Evolutionary conservation across 2,797 vertebrate species (phyloP).

Genomic region (Labeo calbasu): DNA sequence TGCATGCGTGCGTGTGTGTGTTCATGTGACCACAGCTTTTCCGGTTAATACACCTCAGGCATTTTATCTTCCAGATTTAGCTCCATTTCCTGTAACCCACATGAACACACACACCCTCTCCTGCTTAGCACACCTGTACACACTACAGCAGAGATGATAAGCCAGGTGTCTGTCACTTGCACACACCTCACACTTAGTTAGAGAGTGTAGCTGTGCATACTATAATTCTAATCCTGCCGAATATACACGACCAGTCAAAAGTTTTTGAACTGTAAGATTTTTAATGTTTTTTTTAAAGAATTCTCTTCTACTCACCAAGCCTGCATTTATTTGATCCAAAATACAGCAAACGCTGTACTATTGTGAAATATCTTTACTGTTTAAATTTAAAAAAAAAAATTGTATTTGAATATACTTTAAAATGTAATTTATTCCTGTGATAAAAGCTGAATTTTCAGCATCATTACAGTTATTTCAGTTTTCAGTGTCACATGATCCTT

Average conservation of each 20-base stretch:
- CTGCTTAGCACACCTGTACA: background rate
- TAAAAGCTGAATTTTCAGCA: too few relatives aligned
- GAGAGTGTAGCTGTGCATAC: background rate
- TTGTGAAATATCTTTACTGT: too few relatives aligned
- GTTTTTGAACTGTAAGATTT: background rate
- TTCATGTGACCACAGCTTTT: constrained; percentile 20
- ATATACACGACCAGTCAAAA: background rate
- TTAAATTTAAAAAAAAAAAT: too few relatives aligned
- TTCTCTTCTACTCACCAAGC: too few relatives aligned
- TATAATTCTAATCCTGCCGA: background rate
- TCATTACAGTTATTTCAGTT: too few relatives aligned
- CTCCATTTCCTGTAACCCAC: constrained; percentile 40
- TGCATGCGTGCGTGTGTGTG: background rate
- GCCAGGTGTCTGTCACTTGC: constrained; percentile 7
- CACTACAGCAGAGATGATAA: background rate
- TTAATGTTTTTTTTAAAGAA: too few relatives aligned
- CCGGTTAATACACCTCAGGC: constrained; percentile 17
- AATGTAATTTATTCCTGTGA: too few relatives aligned
- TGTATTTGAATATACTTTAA: too few relatives aligned
- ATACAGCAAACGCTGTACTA: too few relatives aligned
- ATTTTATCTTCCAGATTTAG: constrained; percentile 36
- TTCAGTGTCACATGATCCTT: too few relatives aligned
- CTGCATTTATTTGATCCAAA: too few relatives aligned
- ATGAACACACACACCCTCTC: constrained; percentile 5
- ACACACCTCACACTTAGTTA: background rate